Evolutionary conservation across 2,888 invertebrate species (phyloP).

Genomic region (Sinohyriopsis cumingii): DNA sequence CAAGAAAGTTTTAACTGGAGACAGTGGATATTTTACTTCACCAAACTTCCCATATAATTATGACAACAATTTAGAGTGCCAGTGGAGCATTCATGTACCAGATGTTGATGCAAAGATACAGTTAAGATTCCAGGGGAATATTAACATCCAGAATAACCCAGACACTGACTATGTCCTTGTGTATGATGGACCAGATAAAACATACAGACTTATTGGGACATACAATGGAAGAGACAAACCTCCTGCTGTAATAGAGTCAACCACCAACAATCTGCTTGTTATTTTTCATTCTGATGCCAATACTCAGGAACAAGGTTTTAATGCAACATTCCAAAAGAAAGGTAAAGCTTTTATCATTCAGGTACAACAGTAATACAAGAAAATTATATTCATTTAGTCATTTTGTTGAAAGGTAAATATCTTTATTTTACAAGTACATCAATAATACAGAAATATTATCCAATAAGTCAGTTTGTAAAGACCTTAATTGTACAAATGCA

Average conservation of each 20-base stretch:
- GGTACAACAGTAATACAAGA: not conserved
- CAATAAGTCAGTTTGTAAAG: too few relatives aligned
- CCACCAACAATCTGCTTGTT: conserved; percentile 42
- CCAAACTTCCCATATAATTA: conserved; percentile 46
- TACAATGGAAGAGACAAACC: conserved; percentile 40
- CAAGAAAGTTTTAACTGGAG: conserved; percentile 26
- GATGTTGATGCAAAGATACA: conserved; percentile 36
- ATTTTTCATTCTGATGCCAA: conserved; percentile 39
- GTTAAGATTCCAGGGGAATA: conserved; percentile 31
- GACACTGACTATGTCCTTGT: conserved; percentile 46
- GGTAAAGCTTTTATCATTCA: conserved; percentile 29
- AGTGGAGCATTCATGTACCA: conserved; percentile 45
- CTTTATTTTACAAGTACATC: too few relatives aligned
- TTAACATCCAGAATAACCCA: conserved; percentile 28
- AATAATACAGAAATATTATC: too few relatives aligned
- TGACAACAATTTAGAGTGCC: conserved; percentile 41
- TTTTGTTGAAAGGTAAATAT: not conserved
- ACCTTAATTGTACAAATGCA: too few relatives aligned
- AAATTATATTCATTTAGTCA: not conserved
- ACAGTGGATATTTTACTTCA: conserved; percentile 41
- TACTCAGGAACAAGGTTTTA: conserved; percentile 43
- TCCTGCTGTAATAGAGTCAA: conserved; percentile 43
- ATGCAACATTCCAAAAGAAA: conserved; percentile 56
- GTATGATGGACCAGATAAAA: conserved; percentile 49
- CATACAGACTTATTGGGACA: conserved; percentile 34